phyloP scores from a whole-genome alignment of 2,888 invertebrate genomes.

The Drosophila tanythrix region DNA sequence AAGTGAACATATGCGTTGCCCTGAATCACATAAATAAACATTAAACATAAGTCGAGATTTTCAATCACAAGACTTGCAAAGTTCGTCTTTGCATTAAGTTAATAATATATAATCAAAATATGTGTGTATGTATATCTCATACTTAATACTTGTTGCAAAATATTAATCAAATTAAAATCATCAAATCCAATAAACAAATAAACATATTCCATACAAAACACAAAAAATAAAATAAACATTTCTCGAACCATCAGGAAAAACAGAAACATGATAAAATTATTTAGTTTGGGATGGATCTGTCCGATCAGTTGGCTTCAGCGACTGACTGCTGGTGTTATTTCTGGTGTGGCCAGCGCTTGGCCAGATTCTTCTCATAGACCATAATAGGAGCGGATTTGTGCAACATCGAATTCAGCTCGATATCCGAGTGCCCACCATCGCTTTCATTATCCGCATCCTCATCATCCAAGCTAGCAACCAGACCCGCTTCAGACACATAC shows the following conservation, averaged over 20 bases:
- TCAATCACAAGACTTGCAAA: conserved; percentile 65
- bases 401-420: conserved; percentile 23
- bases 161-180: conserved; percentile 36
- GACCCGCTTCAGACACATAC: conserved; percentile 63
- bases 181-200: conserved; percentile 4
- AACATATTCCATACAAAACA: background rate
- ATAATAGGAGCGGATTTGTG: conserved; percentile 30
- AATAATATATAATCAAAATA: conserved; percentile 4
- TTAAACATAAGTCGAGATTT: conserved; percentile 62
- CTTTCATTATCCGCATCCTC: conserved; percentile 48
- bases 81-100: conserved; percentile 37
- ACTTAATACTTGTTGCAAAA: conserved; percentile 65
- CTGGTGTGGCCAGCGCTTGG: conserved; percentile 46
- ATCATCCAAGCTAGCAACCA: conserved; percentile 40
- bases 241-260: conserved; percentile 2
- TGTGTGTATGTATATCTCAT: conserved; percentile 21
- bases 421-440: conserved; percentile 61
- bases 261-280: conserved; percentile 10
- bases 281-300: too few species aligned
- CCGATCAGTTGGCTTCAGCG: background rate
- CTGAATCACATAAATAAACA: conserved; percentile 38
- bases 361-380: conserved; percentile 49
- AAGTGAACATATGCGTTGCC: conserved; percentile 54
- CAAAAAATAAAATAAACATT: conserved; percentile 3
- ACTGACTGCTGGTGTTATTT: background rate